Evolutionary conservation across 2,888 invertebrate genomes (phyloP).

Genomic region (Cistogaster globosa): DNA sequence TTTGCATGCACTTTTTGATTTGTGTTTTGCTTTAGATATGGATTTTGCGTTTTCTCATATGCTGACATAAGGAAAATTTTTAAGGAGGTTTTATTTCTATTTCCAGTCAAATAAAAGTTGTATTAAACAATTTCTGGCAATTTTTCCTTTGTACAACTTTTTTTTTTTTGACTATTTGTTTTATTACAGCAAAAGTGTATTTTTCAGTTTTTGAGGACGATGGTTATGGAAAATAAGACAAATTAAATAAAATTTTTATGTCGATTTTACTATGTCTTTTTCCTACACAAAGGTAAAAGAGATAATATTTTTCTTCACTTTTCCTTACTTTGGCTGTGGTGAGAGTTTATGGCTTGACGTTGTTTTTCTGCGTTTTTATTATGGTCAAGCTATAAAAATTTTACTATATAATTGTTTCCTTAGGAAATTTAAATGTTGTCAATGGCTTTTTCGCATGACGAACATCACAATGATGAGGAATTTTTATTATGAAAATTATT

Average conservation of each 20-base stretch:
- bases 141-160: constrained; percentile 14
- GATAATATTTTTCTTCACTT: too few relatives aligned
- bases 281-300: neutral
- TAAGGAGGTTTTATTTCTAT: too few relatives aligned
- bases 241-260: constrained; percentile 29
- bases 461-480: too few relatives aligned
- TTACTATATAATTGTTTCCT: constrained; percentile 28
- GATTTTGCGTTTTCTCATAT: constrained; percentile 59
- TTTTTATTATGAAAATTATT: too few relatives aligned
- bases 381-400: constrained; percentile 5
- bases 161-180: constrained; percentile 25
- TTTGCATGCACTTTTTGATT: constrained; percentile 10
- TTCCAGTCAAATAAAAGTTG: constrained; percentile 1
- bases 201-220: constrained; percentile 41
- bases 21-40: constrained; percentile 47
- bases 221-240: constrained; percentile 18
- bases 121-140: constrained; percentile 11
- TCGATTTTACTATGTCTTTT: neutral
- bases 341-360: constrained; percentile 7
- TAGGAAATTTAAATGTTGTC: neutral
- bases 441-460: constrained; percentile 16
- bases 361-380: constrained; percentile 40
- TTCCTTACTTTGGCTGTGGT: too few relatives aligned
- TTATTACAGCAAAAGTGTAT: constrained; percentile 61
- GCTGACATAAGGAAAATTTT: too few relatives aligned